Conservation (phyloP, 2,888 invertebrate genomes). For the Slavum lentiscoides region DNA sequence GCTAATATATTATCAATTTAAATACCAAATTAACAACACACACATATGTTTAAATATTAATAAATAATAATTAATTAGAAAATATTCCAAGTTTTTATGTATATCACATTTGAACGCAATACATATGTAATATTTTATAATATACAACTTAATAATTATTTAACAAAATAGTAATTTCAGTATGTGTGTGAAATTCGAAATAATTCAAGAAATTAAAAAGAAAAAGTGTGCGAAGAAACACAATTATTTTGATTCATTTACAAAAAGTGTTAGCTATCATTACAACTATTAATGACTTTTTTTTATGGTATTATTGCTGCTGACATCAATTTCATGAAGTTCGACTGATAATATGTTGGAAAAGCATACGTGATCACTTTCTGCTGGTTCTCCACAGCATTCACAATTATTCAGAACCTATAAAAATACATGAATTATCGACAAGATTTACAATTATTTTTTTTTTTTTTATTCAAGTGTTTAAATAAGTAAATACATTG, state of each 20-base stretch:
- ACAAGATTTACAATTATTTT: background rate
- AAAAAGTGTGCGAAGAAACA: background rate
- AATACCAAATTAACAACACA: conserved; percentile 8
- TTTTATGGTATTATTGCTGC: conserved; percentile 30
- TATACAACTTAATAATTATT: conserved; percentile 2
- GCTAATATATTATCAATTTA: background rate
- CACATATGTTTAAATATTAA: background rate
- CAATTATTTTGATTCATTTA: background rate
- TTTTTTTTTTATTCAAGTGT: background rate
- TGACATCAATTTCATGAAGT: conserved; percentile 39
- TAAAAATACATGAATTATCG: conserved; percentile 7
- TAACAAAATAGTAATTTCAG: conserved; percentile 10
- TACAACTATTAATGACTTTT: conserved; percentile 6
- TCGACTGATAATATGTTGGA: conserved; percentile 47
- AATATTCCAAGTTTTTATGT: conserved; percentile 11
- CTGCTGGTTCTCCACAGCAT: conserved; percentile 42
- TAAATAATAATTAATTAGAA: conserved; percentile 1
- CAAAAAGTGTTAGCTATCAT: conserved; percentile 27
- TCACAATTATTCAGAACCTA: conserved; percentile 42
- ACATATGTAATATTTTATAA: background rate
- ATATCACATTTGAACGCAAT: conserved; percentile 26
- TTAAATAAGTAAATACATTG: background rate
- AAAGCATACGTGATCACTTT: conserved; percentile 48
- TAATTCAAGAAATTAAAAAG: background rate
- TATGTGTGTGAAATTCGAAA: background rate